Base-by-base conservation (phyloP, 2,888 invertebrate genomes). In the Athalia cordata region DNA sequence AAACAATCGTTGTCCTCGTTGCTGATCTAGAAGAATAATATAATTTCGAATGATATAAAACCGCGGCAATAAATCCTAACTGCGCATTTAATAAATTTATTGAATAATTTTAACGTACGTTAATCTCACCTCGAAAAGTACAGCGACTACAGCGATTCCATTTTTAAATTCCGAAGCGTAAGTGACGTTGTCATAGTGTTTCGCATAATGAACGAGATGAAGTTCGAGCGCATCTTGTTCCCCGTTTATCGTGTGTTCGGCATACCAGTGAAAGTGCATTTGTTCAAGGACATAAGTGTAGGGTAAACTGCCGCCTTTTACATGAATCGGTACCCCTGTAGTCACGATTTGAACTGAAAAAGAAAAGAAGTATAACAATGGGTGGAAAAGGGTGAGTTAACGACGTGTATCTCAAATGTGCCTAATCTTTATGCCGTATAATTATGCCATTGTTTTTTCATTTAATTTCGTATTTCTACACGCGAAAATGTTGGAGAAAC, bases 211-310 rank as follows among this genome's bases (percentile, higher is more conserved):
- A 2, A 96, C 95, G 91, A 95, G 93, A 86, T 96, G 96, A 79
- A 96, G 90, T 90, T 96, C 95, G 91, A 94, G 93, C 0, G 95
- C 92, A 84, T 91, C 93, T 79, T 94, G 87, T 78, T 84, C 91
- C 8, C 93, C 93, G 80, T 96, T 93, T 13, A 97, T 90, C 0
- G 94, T 94, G 87, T 97, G 97, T 87, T 97, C 97, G 0, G 96
- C 95, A 70, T 94, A 93, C 96, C 96, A 96, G 87, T 97, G 96
- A 89, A 96, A 95, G 87, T 96, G 96, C 72, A 96, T 90, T 88
- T 96, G 95, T 78, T 95, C 94, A 74, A 96, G 91, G 1, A 92
- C 86, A 86, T 93, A 96, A 2, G 88, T 86, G 50, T 92, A 90
- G 62, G 91, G 88, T 66, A 95, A 87, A 3, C 93, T 93, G 0